Evolutionary conservation across 2,113 vertebrate genomes (phyloP), one percentile per base, ranked within the genome.

Genomic region (Thalassarche chlororhynchos): DNA sequence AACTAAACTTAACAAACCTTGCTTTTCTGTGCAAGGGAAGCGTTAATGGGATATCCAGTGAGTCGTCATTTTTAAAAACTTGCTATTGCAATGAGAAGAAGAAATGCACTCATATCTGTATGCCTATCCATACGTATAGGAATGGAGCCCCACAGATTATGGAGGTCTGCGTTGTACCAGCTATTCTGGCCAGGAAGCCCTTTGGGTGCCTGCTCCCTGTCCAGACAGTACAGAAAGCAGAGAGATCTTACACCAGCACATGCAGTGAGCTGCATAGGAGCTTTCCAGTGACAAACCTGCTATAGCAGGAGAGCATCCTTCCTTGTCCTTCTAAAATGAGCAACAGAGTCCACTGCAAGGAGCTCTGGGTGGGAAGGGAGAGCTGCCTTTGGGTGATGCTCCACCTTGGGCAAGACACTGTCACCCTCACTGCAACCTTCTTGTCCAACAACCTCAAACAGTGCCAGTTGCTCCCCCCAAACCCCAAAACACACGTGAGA

Each of bases 21-120:
- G 60, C 14, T 84, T 60, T 83, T 0, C 0, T 40, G 11, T 52
- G 69, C 42, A 57, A 69, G 14, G 25, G 26, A 85, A 69, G 12
- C 6, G 18, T 60, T 58, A 78, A 32, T 3, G 49, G 38, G 17
- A 87, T 52, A 84, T 5, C 15, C 20, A 65, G 7, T 0, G 0
- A 79, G 40, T 12, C 42, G 31, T n/a, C 12, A 8, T 57, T 66
- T 54, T 3, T 17, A 84, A 95, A 77, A 58, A 10, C 11, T 60
- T 80, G 28, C 19, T 70, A n/a, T 25, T 54, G 38, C 64, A 60
- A 65, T 7, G 20, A 42, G 23, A 32, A 70, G 61, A 84, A 70
- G 46, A 90, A 83, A 85, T 24, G 19, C 42, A 25, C 16, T 16
- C 25, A 8, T 17, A 47, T 83, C 24, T 24, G 17, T 60, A 38